A percentile compares a stretch with the other conserved stretches of the same genome.
Conservation (phyloP, 2,797 vertebrate genomes). For the Sarcoramphus papa region DNA sequence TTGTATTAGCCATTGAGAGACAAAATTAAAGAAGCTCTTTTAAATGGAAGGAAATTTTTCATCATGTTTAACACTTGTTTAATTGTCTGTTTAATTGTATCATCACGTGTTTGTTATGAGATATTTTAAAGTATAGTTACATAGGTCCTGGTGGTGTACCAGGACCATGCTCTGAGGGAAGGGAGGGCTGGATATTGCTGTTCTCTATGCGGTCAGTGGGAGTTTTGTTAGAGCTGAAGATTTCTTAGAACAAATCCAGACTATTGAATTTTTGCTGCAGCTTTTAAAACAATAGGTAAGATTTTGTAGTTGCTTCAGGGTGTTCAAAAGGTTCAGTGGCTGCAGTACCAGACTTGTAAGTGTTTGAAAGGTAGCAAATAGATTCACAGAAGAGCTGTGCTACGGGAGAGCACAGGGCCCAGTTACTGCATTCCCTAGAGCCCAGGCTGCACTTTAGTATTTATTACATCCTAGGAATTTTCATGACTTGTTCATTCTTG, state of each 20-base stretch:
- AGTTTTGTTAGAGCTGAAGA: background rate
- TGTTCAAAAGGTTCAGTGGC: background rate
- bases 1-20: background rate
- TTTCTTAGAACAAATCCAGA: background rate
- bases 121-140: background rate
- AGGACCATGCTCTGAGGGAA: background rate
- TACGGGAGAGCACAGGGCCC: background rate
- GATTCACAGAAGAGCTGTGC: background rate
- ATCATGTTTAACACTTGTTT: background rate
- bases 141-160: background rate
- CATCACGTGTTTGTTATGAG: background rate
- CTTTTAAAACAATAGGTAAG: background rate
- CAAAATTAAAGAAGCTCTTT: background rate
- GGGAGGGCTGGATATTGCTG: background rate
- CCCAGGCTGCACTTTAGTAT: background rate
- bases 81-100: background rate
- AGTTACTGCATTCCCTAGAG: background rate
- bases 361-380: background rate
- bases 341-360: background rate
- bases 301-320: background rate
- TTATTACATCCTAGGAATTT: background rate
- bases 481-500: background rate
- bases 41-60: background rate
- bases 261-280: background rate
- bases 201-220: background rate